Conservation (phyloP, 1,140 invertebrate genomes). For the Drosophila lacertosa region DNA sequence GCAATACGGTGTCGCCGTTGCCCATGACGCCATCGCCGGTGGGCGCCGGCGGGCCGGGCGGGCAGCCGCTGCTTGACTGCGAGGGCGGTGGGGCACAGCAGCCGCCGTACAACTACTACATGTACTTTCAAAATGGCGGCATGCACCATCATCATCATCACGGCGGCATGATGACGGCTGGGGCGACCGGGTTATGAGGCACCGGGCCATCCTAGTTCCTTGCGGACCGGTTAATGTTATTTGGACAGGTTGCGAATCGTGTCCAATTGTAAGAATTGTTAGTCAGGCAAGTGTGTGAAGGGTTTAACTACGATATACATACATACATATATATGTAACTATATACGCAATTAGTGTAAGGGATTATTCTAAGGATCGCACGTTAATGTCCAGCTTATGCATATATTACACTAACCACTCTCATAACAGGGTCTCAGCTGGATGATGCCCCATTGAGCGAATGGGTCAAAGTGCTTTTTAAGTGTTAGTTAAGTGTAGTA, state of each 20-base stretch:
- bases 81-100: conserved; percentile 84
- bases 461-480: conserved; percentile 1
- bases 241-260: conserved; percentile 33
- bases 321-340: conserved; percentile 13
- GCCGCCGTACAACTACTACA: conserved; percentile 90
- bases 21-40: conserved; percentile 78
- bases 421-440: background rate
- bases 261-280: conserved; percentile 12
- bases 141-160: conserved; percentile 82
- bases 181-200: conserved; percentile 81
- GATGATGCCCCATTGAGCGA: background rate
- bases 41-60: conserved; percentile 57
- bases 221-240: conserved; percentile 15
- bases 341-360: conserved; percentile 22
- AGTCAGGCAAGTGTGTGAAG: conserved; percentile 41
- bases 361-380: conserved; percentile 4
- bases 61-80: conserved; percentile 63
- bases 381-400: background rate
- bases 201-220: background rate
- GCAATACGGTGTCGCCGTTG: conserved; percentile 65
- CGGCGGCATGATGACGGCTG: conserved; percentile 81
- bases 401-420: background rate
- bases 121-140: conserved; percentile 86
- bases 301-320: conserved; percentile 39
- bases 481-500: conserved; percentile 14